Evolutionary conservation across 2,888 invertebrate genomes (phyloP), one percentile per base, ranked within the genome.

Genomic region (Drosophila neotestacea): DNA sequence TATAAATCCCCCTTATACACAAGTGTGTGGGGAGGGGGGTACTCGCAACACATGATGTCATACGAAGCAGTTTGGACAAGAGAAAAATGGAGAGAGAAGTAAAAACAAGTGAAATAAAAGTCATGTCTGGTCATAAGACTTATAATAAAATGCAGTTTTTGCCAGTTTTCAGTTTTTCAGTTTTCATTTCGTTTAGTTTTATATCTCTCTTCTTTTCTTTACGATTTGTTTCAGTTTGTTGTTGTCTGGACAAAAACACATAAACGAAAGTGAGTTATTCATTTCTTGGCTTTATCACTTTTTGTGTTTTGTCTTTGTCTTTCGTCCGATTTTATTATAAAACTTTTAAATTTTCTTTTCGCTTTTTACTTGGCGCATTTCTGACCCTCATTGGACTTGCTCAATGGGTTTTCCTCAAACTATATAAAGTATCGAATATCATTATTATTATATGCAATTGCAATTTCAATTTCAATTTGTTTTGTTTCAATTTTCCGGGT

Each of bases 331-430:
- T 69, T 47, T 46, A 38, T 67, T 60, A 71, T 61, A 38, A 36
- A 61, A 51, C 22, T 51, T 77, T 68, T 60, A 59, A 34, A 22
- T 42, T 47, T 56, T 6, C n/a, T 9, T 39, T 52, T 69, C 39
- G 34, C 22, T 62, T 65, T 51, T 27, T 11, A 67, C 72, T 77
- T 71, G 64, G 68, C 81, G 58, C 68, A 65, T 71, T 76, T 62
- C 62, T 87, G 82, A 83, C 88, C 82, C 85, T 70, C 74, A 83
- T 62, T 65, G 55, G 38, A 68, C 54, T 70, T 32, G 55, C 51
- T 70, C 60, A 59, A 46, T 56, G 63, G 66, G 55, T 7, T 81
- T 81, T 60, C 68, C 63, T 54, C 52, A 48, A 77, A 42, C 46
- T 39, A 22, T 13, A 28, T n/a, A 44, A 47, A 13, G 34, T 46